phyloP scores from a whole-genome alignment of 2,113 vertebrate genomes.

The Platycercus adscitus region DNA sequence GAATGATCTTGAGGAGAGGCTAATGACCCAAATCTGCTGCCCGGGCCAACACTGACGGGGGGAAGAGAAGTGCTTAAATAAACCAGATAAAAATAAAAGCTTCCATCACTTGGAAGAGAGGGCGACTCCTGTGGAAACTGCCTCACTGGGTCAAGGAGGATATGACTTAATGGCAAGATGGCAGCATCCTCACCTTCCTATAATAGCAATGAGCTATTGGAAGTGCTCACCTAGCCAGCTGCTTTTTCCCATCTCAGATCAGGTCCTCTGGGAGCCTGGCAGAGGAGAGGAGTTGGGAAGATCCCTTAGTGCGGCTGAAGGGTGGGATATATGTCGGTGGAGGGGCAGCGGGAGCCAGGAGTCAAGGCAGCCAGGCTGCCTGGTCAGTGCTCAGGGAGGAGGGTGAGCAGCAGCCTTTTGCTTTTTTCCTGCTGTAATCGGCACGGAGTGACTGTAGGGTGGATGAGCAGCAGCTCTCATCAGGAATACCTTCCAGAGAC shows the following conservation, averaged over 20 bases:
- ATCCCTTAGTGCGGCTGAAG: neutral
- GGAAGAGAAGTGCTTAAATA: neutral
- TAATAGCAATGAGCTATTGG: neutral
- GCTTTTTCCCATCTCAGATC: neutral
- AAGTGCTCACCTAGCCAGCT: neutral
- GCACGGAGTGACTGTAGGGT: neutral
- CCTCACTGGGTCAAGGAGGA: neutral
- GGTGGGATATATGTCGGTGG: neutral
- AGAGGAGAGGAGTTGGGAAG: neutral
- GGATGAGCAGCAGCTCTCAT: conserved; percentile 7
- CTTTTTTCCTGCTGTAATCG: conserved; percentile 14
- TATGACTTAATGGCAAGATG: conserved; percentile 24
- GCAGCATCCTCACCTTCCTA: conserved; percentile 24
- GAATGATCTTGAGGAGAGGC: neutral
- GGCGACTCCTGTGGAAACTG: conserved; percentile 39
- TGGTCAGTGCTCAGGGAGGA: neutral
- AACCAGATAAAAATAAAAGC: conserved; percentile 60
- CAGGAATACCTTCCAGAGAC: conserved; percentile 22
- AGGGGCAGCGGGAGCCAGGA: neutral
- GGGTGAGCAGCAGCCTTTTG: neutral
- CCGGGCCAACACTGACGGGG: accelerated
- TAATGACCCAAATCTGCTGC: neutral
- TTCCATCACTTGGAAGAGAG: conserved; percentile 28
- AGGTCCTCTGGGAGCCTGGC: neutral
- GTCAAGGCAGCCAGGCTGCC: accelerated